These are phyloP conservation scores for Empidonax alnorum DNA, from an alignment of 2,113 vertebrate genomes.

Conservation along the genomic window DNA sequence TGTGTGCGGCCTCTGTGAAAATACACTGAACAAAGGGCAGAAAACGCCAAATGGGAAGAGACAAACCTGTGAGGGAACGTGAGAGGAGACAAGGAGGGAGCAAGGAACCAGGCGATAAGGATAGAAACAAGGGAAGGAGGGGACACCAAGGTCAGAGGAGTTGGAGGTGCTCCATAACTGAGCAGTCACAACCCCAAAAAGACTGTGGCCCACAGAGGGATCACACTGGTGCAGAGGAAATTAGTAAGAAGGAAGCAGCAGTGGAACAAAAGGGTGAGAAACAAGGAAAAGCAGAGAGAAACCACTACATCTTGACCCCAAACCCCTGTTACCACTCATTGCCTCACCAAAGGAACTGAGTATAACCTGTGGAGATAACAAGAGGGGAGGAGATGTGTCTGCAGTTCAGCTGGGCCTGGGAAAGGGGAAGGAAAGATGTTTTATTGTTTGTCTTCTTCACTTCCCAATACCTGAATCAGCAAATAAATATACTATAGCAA, in stretches of 20 bases:
- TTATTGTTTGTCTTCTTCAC: not conserved
- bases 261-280: conserved; percentile 1
- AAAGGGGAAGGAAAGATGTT: conserved; percentile 34
- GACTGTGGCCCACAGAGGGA: not conserved
- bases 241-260: not conserved
- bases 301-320: not conserved
- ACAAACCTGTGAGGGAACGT: not conserved
- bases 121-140: not conserved
- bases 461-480: not conserved
- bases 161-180: not conserved
- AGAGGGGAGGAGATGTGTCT: not conserved
- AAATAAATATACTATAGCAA: not conserved
- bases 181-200: not conserved
- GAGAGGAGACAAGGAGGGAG: not conserved
- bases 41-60: not conserved
- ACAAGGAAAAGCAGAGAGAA: not conserved
- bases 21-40: not conserved
- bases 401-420: conserved; percentile 6
- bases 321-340: not conserved
- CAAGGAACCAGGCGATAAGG: not conserved
- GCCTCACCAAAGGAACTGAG: not conserved
- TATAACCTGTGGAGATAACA: not conserved
- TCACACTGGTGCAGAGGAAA: not conserved
- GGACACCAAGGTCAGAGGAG: not conserved
- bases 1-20: rapidly evolving